Percentiles rank a stretch among this genome's conserved stretches.
These are phyloP conservation scores for Andinoacara biseriatus DNA, from an alignment of 2,113 vertebrate species.

Conservation along the genomic window DNA sequence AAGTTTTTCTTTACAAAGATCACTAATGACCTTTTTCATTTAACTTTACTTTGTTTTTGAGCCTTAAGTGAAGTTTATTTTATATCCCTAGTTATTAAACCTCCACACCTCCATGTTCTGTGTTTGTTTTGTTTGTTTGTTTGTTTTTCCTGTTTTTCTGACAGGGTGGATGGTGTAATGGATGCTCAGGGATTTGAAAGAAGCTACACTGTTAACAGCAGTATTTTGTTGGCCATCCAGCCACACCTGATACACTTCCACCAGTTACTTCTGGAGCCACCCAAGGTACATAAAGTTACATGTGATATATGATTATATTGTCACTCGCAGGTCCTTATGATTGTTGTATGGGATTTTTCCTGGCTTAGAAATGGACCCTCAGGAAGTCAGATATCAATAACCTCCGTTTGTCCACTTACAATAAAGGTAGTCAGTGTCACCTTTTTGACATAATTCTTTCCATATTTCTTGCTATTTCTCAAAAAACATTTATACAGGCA, in stretches of 20 bases:
- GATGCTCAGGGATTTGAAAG: conserved; percentile 82
- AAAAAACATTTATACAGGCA: not conserved
- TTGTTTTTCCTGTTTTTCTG: conserved; percentile 26
- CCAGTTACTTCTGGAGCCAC: conserved; percentile 91
- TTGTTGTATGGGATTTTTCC: not conserved
- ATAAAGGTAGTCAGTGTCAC: not conserved
- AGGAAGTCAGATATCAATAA: fast-evolving
- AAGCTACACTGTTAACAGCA: conserved; percentile 86
- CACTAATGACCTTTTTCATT: not conserved
- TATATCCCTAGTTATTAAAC: not conserved
- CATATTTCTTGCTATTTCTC: not conserved
- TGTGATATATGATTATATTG: not conserved
- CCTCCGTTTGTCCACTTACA: not conserved
- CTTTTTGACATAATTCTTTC: not conserved
- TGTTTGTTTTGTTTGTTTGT: conserved; percentile 3
- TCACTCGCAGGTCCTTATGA: not conserved
- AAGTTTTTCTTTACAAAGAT: not conserved
- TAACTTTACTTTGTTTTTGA: not conserved
- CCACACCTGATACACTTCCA: conserved; percentile 94
- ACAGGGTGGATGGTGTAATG: conserved; percentile 79
- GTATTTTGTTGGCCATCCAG: conserved; percentile 88
- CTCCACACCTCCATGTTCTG: not conserved
- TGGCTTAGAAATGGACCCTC: not conserved
- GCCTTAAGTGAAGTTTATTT: not conserved
- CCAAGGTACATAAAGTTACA: conserved; percentile 83